Conservation (phyloP, 1,140 invertebrate species). For the Pseudomyrmex cubaensis region DNA sequence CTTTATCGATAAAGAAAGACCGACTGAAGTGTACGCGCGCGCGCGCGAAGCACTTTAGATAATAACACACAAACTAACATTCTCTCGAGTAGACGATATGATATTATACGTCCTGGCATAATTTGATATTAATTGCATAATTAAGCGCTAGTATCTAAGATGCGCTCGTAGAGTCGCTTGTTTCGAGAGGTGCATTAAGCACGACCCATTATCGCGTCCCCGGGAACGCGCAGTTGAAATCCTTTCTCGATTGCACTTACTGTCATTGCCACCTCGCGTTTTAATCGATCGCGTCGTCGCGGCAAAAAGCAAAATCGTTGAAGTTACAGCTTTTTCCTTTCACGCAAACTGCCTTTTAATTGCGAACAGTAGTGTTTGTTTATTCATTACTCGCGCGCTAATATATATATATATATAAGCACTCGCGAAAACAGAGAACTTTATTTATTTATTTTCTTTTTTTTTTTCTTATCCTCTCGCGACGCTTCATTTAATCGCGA, state of each 20-base stretch:
- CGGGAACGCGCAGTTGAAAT: constrained; percentile 14
- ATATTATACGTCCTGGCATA: constrained; percentile 5
- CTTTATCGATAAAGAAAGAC: background rate
- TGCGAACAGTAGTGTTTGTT: background rate
- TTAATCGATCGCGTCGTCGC: constrained; percentile 13
- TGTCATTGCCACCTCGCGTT: constrained; percentile 22
- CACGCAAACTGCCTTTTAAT: background rate
- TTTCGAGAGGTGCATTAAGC: constrained; percentile 18
- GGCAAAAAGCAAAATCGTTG: background rate
- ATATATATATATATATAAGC: background rate
- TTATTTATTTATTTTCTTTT: background rate
- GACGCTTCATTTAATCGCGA: background rate
- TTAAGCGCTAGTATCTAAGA: constrained; percentile 64
- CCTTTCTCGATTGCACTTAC: constrained; percentile 46
- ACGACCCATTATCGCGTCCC: constrained; percentile 26
- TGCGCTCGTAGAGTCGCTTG: constrained; percentile 41
- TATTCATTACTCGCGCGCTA: background rate
- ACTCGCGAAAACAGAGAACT: too few relatives aligned
- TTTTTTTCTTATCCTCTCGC: background rate
- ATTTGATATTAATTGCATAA: constrained; percentile 68
- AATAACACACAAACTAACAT: constrained; percentile 14
- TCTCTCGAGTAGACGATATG: constrained; percentile 3
- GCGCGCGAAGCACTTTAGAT: background rate
- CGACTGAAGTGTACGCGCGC: background rate
- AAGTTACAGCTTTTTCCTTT: background rate